Evolutionary conservation across 2,797 vertebrate species (phyloP).

Genomic region (Falco novaeseelandiae): DNA sequence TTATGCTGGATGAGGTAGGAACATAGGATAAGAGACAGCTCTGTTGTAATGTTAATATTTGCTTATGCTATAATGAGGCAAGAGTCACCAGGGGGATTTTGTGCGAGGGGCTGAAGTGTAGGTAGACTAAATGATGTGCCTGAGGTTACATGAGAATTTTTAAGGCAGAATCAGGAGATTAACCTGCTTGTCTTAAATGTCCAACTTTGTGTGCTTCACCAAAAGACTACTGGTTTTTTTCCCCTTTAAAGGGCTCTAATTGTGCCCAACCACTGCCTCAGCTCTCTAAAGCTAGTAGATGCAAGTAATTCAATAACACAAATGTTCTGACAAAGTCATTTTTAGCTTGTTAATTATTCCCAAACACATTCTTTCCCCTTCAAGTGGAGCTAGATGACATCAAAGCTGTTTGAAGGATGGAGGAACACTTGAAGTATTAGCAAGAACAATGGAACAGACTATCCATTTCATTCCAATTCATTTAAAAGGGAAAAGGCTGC

Average conservation of each 20-base stretch:
- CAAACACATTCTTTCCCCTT: conserved; percentile 67
- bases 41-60: conserved; percentile 44
- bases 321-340: conserved; percentile 68
- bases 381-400: conserved; percentile 64
- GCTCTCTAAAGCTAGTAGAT: conserved; percentile 54
- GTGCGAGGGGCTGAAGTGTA: background rate
- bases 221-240: background rate
- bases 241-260: conserved; percentile 32
- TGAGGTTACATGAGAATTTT: background rate
- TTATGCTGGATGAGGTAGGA: conserved; percentile 26
- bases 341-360: conserved; percentile 71
- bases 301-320: conserved; percentile 60
- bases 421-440: conserved; percentile 60
- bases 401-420: conserved; percentile 58
- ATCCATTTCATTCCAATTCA: conserved; percentile 14
- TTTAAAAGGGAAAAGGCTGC: conserved; percentile 38
- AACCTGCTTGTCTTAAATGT: background rate
- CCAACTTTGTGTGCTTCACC: background rate
- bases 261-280: background rate
- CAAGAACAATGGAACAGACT: conserved; percentile 50
- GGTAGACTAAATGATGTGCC: background rate
- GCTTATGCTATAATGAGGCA: conserved; percentile 15
- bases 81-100: background rate
- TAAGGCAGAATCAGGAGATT: background rate
- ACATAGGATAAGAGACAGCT: conserved; percentile 50